Base-by-base conservation (phyloP, 2,888 invertebrate species). In the Drosophila parthenogenetica region DNA sequence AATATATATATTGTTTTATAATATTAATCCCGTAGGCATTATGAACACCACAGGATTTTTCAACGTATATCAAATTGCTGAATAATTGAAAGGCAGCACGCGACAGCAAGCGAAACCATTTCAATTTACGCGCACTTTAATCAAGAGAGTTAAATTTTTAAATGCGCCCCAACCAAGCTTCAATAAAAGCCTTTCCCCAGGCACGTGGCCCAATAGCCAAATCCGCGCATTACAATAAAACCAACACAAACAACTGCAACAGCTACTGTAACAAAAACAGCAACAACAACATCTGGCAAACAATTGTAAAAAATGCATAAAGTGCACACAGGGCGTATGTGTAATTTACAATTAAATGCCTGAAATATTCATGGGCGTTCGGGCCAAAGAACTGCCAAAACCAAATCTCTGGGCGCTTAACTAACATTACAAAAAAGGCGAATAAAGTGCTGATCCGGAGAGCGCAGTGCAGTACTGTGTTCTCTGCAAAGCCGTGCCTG, bases 301-400 rank as follows among this genome's bases (percentile, higher is more conserved):
- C 80, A 77, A 76, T 68, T 46, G 65, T 85, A 69, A 82, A 82
- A 87, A 81, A 81, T 87, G 61, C 69, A 87, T 72, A 69, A 65
- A 80, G 72, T 57, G 70, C 65, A 64, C 74, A 84, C 87, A 49
- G 69, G 77, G 75, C 86, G 83, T 83, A 86, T 86, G 89, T 75
- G 89, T 77, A 89, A 89, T 85, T 87, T 81, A 85, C 87, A 87
- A 87, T 89, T 89, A 78, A 89, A 76, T 78, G 69, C 72, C 70
- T 84, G 68, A 87, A 84, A 88, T 74, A 83, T 83, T 88, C 86
- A 88, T 73, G 74, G 67, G 37, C 16, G 54, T 39, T 37, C 37
- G 59, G 45, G 45, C 77, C 43, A 22, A 64, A 68, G 51, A 60
- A 72, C 74, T 57, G 59, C 58, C 63, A 62, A 69, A 68, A 69